A percentile compares a stretch with the other conserved stretches of the same genome.
Conservation (phyloP, 2,888 invertebrate species). For the Xylota sylvarum region DNA sequence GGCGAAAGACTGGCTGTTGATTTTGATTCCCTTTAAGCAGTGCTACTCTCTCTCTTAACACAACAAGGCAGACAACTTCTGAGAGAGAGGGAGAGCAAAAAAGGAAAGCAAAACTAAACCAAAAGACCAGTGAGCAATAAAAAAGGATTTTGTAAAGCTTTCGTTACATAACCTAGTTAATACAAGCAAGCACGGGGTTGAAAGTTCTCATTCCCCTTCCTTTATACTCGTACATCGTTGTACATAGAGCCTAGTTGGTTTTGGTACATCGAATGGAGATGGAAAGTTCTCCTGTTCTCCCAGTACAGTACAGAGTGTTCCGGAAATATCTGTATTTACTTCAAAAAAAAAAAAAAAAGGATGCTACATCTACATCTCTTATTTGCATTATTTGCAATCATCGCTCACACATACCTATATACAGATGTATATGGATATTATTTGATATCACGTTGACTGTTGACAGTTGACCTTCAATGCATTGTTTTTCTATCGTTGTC, state of each 20-base stretch:
- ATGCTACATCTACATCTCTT: not conserved
- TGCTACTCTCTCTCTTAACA: not conserved
- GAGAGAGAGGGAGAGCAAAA: conserved; percentile 9
- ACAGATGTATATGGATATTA: not conserved
- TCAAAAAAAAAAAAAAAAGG: not conserved
- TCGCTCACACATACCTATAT: too few relatives aligned
- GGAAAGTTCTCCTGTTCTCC: conserved; percentile 3
- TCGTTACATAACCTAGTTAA: conserved; percentile 58
- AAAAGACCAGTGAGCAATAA: conserved; percentile 35
- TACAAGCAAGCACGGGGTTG: conserved; percentile 2
- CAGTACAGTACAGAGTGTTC: not conserved
- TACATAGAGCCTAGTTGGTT: conserved; percentile 27
- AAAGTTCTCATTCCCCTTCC: conserved; percentile 25
- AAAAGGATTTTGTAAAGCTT: conserved; percentile 53
- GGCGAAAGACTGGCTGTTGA: conserved; percentile 23
- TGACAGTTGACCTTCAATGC: too few relatives aligned
- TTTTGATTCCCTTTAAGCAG: conserved; percentile 13
- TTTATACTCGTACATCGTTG: not conserved
- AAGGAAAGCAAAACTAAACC: conserved; percentile 24
- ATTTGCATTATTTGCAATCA: not conserved
- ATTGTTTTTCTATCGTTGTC: not conserved
- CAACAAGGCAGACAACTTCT: conserved; percentile 1
- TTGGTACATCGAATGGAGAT: conserved; percentile 14
- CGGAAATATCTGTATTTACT: conserved; percentile 21
- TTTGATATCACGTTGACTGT: conserved; percentile 1